Evolutionary conservation across 2,797 vertebrate species (phyloP).

Genomic region (Phataginus tricuspis): DNA sequence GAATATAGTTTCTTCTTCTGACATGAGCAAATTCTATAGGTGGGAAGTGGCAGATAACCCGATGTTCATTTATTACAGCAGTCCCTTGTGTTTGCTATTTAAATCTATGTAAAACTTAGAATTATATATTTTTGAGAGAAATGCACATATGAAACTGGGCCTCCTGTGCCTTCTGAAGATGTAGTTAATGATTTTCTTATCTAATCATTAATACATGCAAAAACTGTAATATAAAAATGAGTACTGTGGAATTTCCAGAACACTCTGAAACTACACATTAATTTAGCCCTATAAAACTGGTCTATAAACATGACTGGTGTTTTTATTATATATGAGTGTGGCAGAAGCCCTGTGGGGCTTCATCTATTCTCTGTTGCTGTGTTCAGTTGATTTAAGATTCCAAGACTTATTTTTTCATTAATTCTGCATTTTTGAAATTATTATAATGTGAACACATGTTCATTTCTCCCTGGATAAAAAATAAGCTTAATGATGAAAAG

Average conservation of each 20-base stretch:
- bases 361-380: not conserved
- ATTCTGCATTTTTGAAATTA: slow-evolving; percentile 72
- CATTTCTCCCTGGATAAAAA: slow-evolving; percentile 50
- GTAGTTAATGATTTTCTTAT: slow-evolving; percentile 33
- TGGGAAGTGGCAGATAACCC: not conserved
- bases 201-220: slow-evolving; percentile 29
- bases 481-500: slow-evolving; percentile 38
- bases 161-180: not conserved
- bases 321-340: slow-evolving; percentile 71
- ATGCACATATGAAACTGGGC: not conserved
- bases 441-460: slow-evolving; percentile 54
- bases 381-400: slow-evolving; percentile 61
- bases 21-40: not conserved
- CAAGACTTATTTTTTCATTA: slow-evolving; percentile 77
- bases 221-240: slow-evolving; percentile 24
- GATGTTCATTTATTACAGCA: not conserved
- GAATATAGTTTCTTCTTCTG: not conserved
- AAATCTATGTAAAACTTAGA: not conserved
- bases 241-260: slow-evolving; percentile 55
- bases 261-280: not conserved
- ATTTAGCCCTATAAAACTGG: slow-evolving; percentile 56
- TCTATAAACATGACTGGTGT: slow-evolving; percentile 52
- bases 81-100: not conserved
- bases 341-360: slow-evolving; percentile 54
- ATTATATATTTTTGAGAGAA: not conserved